phyloP scores from a whole-genome alignment of 2,888 invertebrate species.

The Conistra vaccinii region DNA sequence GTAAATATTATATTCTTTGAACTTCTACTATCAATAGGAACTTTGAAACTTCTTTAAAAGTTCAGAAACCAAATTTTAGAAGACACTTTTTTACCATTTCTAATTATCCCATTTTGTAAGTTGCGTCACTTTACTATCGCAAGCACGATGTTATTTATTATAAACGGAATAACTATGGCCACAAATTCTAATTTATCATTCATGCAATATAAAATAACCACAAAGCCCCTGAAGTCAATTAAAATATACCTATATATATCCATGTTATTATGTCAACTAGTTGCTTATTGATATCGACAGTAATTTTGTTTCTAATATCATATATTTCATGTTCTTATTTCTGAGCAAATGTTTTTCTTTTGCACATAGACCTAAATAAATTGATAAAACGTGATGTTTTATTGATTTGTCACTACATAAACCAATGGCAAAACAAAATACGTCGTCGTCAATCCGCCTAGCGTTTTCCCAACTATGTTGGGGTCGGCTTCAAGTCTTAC shows the following conservation, averaged over 20 bases:
- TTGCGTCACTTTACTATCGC: background rate
- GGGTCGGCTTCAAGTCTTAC: background rate
- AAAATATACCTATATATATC: background rate
- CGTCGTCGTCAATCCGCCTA: background rate
- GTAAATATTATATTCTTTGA: too few relatives aligned
- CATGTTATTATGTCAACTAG: slow-evolving; percentile 6
- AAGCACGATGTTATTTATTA: slow-evolving; percentile 4
- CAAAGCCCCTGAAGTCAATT: slow-evolving; percentile 38
- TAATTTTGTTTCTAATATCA: slow-evolving; percentile 1
- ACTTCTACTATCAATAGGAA: background rate
- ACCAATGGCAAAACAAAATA: background rate
- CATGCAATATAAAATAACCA: slow-evolving; percentile 30
- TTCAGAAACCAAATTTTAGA: background rate
- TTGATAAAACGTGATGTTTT: background rate
- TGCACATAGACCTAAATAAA: background rate
- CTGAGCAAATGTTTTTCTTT: background rate
- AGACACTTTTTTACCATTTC: background rate
- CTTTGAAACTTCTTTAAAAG: background rate
- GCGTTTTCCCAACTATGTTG: background rate
- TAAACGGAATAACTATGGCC: slow-evolving; percentile 25
- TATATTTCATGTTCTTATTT: background rate
- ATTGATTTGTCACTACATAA: background rate
- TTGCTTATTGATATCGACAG: background rate
- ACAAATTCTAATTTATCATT: slow-evolving; percentile 37
- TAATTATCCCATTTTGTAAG: slow-evolving; percentile 13